Base-by-base conservation (phyloP, 2,113 vertebrate genomes). In the Albula goreensis region DNA sequence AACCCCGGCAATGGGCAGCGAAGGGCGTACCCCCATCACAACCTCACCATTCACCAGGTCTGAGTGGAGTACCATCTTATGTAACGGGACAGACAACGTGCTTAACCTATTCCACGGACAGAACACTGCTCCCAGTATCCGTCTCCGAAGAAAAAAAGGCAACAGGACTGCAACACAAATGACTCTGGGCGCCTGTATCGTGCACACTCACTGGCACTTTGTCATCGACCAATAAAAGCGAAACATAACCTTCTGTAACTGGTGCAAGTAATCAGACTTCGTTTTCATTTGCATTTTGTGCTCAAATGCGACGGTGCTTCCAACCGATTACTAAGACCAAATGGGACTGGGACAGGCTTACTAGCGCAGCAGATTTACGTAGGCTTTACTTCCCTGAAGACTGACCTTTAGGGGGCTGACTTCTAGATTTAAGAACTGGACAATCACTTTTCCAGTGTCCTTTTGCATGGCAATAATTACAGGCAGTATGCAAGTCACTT, bases 181-280 rank as follows among this genome's bases (percentile, higher is more conserved):
- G 52, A 78, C 22, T 84, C 22, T 10, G 50, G 56, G n/a, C n/a
- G 5, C 70, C 70, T 3, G 79, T 86, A 31, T 86, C 85, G 10
- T 41, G 19, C 2, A 86, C 51, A 17, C 74, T 82, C 31, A 86
- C 57, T 5, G 57, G 48, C 4, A 53, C 80, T 11, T 25, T 50
- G 4, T 17, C 50, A 2, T 19, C 31, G 52, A 5, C 80, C 85
- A 8, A 52, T 48, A n/a, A n/a, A 17, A 82, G 49, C 2, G 50
- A 82, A 53, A 86, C 60, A 74, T 19, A 81, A 52, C 85, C 80
- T 13, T 70, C 85, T 41, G 56, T 51, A 17, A 86, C 31, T 82
- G 82, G 6, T 60, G 48, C 6, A 13, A 49, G 70, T 86, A 63
- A n/a, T n/a, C n/a, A n/a, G n/a, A n/a, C n/a, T n/a, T n/a, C n/a